These are phyloP conservation scores for Sebastes baramenuke DNA, from an alignment of 2,797 vertebrate species.

Conservation along the genomic window DNA sequence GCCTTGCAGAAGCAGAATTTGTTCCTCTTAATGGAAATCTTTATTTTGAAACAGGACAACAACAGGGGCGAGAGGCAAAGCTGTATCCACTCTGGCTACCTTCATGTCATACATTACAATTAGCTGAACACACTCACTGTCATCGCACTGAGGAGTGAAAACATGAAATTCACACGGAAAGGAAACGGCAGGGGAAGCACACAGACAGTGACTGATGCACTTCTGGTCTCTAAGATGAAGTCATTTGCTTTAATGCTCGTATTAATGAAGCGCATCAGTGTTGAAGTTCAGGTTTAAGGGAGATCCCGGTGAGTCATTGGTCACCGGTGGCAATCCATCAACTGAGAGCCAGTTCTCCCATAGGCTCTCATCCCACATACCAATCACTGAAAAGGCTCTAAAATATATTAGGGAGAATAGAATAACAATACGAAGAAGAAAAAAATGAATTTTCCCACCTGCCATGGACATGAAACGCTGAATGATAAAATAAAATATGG, in stretches of 20 bases:
- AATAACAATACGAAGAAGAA: background rate
- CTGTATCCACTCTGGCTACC: background rate
- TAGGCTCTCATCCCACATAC: background rate
- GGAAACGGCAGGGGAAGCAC: slow-evolving; percentile 35
- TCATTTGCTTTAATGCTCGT: slow-evolving; percentile 58
- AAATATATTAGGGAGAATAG: background rate
- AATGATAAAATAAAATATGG: slow-evolving; percentile 1
- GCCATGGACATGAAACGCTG: background rate
- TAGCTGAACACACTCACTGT: background rate
- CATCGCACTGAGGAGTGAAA: background rate
- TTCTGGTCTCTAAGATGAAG: slow-evolving; percentile 48
- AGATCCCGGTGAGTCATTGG: slow-evolving; percentile 44
- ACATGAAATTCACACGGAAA: background rate
- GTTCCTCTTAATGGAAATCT: background rate
- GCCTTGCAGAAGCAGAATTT: background rate
- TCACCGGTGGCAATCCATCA: slow-evolving; percentile 49
- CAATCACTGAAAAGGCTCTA: background rate
- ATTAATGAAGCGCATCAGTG: slow-evolving; percentile 68
- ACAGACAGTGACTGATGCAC: slow-evolving; percentile 55
- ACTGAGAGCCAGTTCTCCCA: slow-evolving; percentile 2
- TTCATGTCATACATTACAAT: background rate
- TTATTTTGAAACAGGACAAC: background rate
- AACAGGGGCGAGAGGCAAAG: background rate
- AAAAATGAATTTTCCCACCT: background rate
- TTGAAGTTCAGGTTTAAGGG: slow-evolving; percentile 50